A percentile compares a stretch with the other conserved stretches of the same genome.
Evolutionary conservation across 2,113 vertebrate species (phyloP).

Genomic region (Ciconia boyciana): DNA sequence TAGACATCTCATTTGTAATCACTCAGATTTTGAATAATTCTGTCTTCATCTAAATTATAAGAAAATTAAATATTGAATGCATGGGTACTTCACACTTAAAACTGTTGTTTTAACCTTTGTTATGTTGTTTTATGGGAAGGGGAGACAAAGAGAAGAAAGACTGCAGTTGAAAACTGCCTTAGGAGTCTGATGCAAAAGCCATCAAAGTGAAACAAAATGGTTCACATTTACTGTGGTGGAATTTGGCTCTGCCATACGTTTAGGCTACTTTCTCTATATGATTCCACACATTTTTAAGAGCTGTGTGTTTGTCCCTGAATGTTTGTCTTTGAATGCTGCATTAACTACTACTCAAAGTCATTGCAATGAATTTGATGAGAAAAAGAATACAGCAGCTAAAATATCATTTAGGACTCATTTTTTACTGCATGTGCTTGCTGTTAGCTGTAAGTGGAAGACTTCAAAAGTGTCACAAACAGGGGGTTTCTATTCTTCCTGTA

Average conservation of each 20-base stretch:
- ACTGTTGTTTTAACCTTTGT: neutral
- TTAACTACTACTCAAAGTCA: neutral
- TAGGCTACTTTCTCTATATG: neutral
- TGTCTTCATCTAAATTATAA: neutral
- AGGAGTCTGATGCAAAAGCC: neutral
- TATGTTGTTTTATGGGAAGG: neutral
- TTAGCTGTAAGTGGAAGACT: neutral
- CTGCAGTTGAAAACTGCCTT: neutral
- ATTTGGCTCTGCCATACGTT: neutral
- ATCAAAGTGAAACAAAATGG: neutral
- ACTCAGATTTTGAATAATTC: neutral
- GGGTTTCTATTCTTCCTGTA: neutral
- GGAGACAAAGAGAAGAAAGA: neutral
- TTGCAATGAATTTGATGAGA: neutral
- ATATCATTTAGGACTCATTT: neutral
- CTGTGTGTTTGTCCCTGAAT: neutral
- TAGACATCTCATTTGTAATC: neutral
- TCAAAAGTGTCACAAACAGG: neutral
- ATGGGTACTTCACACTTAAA: neutral
- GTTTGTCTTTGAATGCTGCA: neutral
- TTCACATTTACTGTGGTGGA: neutral
- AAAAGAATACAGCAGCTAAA: neutral
- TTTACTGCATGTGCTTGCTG: neutral
- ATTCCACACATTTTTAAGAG: neutral
- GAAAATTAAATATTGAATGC: neutral